A percentile compares a stretch with the other conserved stretches of the same genome.
phyloP scores from a whole-genome alignment of 2,113 vertebrate species.

The Channa maculata region DNA sequence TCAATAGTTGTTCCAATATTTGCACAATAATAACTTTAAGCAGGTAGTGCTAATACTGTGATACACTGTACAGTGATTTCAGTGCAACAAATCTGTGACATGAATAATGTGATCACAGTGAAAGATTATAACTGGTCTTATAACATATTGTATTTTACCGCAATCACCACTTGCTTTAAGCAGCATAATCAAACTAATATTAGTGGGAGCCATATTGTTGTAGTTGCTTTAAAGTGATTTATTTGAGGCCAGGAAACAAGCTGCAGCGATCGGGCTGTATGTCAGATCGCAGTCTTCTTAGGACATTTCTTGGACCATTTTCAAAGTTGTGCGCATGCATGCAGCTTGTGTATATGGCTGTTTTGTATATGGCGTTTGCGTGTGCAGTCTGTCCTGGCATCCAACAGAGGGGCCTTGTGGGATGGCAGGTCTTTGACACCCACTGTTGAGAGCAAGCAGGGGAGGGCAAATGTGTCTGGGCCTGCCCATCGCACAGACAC shows the following conservation, averaged over 20 bases:
- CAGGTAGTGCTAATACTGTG: background rate
- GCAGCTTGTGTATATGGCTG: constrained; percentile 1
- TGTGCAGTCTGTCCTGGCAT: constrained; percentile 61
- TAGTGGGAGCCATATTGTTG: background rate
- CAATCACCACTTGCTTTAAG: background rate
- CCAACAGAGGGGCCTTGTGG: constrained; percentile 71
- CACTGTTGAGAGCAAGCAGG: constrained; percentile 63
- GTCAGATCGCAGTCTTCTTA: background rate
- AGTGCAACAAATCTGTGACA: background rate
- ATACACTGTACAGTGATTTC: background rate
- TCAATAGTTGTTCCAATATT: background rate
- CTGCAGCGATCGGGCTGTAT: background rate
- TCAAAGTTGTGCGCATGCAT: constrained; percentile 4
- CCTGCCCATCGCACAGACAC: constrained; percentile 74
- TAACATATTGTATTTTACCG: background rate
- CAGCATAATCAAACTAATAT: background rate
- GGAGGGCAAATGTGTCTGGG: constrained; percentile 74
- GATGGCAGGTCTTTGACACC: constrained; percentile 81
- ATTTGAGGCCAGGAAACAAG: background rate
- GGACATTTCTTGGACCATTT: background rate
- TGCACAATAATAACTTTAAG: background rate
- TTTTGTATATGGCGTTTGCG: constrained; percentile 30
- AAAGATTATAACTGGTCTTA: background rate
- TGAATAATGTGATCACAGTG: background rate
- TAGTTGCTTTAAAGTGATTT: background rate